Evolutionary conservation across 2,113 vertebrate species (phyloP), one percentile per base, ranked within the genome.

Genomic region (Callipepla squamata): DNA sequence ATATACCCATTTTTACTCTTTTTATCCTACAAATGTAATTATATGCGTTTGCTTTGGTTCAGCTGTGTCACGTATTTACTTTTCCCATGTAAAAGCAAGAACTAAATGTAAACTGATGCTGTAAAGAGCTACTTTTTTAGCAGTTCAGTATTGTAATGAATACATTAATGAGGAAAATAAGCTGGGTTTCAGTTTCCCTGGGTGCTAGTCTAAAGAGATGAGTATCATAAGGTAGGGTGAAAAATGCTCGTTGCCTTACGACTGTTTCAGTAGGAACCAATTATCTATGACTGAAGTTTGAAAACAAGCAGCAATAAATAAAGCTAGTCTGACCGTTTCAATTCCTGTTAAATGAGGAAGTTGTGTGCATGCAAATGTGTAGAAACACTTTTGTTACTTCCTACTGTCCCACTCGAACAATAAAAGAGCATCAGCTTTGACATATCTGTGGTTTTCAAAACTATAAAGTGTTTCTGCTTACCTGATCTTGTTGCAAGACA

Each of bases 401-500:
- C 89, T 72, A 8, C 2, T 42, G 36, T 18, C 38, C 23, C 48
- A 21, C 9, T 34, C 11, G 19, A 66, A 6, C 21, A 47, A 2
- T 3, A 9, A 28, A 18, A 23, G n/a, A 55, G 51, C 1, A 23
- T 26, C 28, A 87, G 13, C 9, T 62, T 21, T 74, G 9, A 1
- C 9, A 6, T 5, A 2, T 15, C 69, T 48, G 45, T 40, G 34
- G 45, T 61, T 47, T 16, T 15, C 40, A 73, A 32, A 28, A 3
- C 50, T 14, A 13, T 10, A 32, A 55, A 32, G 7, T 8, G 36
- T 9, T 47, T 38, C 51, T 68, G 85, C 94, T 96, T 66, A 98
- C 98, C 97, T 96, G 97, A 99, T 98, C 90, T 86, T 98, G 95
- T 99, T 99, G 97, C 95, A 96, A 8, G 98, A 98, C 80, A 99